Base-by-base conservation (phyloP, 2,888 invertebrate species). In the Drosophila bunnanda region DNA sequence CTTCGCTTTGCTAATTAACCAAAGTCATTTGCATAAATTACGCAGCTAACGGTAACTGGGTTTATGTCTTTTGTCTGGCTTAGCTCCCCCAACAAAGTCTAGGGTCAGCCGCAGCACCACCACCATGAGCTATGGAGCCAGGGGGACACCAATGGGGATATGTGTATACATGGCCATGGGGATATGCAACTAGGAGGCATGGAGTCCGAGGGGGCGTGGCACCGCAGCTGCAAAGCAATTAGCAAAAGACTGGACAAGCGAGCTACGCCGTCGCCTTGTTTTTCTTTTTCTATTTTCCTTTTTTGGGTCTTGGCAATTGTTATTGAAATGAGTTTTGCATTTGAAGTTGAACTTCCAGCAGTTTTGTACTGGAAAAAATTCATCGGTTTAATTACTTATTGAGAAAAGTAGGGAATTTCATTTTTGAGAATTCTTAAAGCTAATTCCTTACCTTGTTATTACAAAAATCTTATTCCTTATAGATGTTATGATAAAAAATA, bases 1-100 rank as follows among this genome's bases (percentile, higher is more conserved):
- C 50, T 68, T 48, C 22, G 62, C 64, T 75, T 87, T 80, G 75
- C 80, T 83, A 83, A 83, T 83, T 83, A 88, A 77, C 71, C 80
- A 82, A 78, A 80, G 83, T 78, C 83, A 88, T 85, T 83, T 88
- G 83, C 88, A 83, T 83, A 88, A 82, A 82, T 88, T 82, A 85
- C 80, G 82, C 88, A 80, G 88, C 86, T 85, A 88, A 83, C 82
- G 85, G 88, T 88, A 80, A 85, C 86, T 64, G 82, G 82, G 78
- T 76, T 87, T 82, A 87, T 86, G 88, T 77, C 77, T 87, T 76
- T 81, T 82, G 88, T 79, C 79, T 74, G 59, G 44, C 39, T 38
- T 60, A 46, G 58, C 60, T 58, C 66, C 61, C 38, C 52, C 52
- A 34, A 25, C 36, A 41, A 38, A 25, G 25, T 41, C 48, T 44